Conservation (phyloP, 2,113 vertebrate species). For the Tachysurus vachellii region DNA sequence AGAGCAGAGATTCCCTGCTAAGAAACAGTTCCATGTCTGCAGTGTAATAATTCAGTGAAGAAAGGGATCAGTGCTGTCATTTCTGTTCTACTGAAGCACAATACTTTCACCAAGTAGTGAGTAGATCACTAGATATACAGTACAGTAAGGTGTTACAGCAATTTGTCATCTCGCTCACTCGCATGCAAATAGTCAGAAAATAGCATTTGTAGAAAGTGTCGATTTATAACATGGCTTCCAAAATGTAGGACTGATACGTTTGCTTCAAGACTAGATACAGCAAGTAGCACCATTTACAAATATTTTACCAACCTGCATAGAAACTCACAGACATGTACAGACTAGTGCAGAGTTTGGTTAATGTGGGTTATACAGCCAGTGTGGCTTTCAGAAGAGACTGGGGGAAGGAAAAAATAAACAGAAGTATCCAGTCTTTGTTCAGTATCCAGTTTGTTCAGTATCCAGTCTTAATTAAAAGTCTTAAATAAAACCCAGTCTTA, state of each 20-base stretch:
- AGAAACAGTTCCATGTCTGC: neutral
- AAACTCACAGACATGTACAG: neutral
- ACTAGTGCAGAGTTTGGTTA: neutral
- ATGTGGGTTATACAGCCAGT: neutral
- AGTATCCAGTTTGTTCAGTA: too few species aligned
- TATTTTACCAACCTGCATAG: neutral
- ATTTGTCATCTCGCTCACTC: neutral
- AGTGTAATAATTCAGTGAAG: constrained; percentile 8
- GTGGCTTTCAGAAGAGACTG: neutral
- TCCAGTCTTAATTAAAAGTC: too few species aligned
- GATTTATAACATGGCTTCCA: neutral
- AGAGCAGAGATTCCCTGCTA: neutral
- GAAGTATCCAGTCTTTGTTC: too few species aligned
- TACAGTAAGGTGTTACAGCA: neutral
- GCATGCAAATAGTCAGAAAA: neutral
- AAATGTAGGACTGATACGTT: neutral
- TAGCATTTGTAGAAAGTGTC: neutral
- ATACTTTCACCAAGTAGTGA: neutral
- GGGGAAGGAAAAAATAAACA: too few species aligned
- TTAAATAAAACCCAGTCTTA: neutral
- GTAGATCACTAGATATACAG: neutral
- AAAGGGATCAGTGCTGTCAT: neutral
- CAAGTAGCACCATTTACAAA: neutral
- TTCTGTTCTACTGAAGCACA: neutral
- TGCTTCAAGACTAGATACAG: neutral